Conservation (phyloP, 2,797 vertebrate species). For the Gastrophryne carolinensis region DNA sequence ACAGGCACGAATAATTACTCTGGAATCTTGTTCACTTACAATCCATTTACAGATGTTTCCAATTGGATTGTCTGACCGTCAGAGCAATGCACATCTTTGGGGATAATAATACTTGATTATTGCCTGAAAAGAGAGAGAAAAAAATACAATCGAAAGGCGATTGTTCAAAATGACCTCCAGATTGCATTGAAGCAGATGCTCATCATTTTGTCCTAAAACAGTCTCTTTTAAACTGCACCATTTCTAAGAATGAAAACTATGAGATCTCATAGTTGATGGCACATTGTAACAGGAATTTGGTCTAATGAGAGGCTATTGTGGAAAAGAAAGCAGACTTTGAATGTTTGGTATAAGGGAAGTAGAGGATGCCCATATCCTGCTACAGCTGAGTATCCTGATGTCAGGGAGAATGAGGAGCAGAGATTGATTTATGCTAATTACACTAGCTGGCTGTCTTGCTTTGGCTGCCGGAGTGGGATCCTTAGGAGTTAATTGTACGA, state of each 20-base stretch:
- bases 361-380: not conserved
- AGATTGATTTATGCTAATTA: constrained; percentile 53
- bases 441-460: constrained; percentile 63
- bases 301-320: constrained; percentile 22
- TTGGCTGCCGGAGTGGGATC: constrained; percentile 67
- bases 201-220: constrained; percentile 4
- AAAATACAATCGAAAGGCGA: constrained; percentile 12
- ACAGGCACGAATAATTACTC: constrained; percentile 9
- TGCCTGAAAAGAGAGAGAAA: constrained; percentile 10
- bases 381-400: constrained; percentile 4
- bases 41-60: constrained; percentile 49
- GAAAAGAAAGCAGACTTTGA: not conserved
- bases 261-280: constrained; percentile 17
- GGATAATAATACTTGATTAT: constrained; percentile 44
- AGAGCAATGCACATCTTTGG: constrained; percentile 18
- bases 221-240: constrained; percentile 17
- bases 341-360: not conserved
- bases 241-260: constrained; percentile 11
- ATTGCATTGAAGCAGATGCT: constrained; percentile 49
- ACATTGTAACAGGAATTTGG: constrained; percentile 22
- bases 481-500: constrained; percentile 83
- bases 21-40: constrained; percentile 30
- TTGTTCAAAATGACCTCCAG: constrained; percentile 45
- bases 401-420: constrained; percentile 2
- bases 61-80: constrained; percentile 37